Conservation (phyloP, 2,113 vertebrate species). For the Rhabdomys dilectus region DNA sequence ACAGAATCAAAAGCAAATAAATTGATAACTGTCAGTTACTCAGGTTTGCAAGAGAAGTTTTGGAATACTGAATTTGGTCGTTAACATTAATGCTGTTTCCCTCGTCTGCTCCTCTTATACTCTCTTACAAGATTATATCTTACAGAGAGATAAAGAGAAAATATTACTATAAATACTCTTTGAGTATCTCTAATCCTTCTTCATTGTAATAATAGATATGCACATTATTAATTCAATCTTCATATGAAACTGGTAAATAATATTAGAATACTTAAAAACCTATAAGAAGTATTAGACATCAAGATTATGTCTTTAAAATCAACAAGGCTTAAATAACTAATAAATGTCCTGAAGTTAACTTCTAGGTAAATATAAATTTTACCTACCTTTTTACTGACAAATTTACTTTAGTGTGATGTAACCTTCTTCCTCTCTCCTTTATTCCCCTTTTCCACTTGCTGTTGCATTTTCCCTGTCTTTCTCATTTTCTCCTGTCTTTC, state of each 20-base stretch:
- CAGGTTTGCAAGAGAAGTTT: neutral
- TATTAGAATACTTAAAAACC: neutral
- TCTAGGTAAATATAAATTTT: neutral
- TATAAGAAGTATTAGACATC: neutral
- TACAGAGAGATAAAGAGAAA: neutral
- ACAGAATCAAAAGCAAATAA: neutral
- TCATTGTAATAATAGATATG: neutral
- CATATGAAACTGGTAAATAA: neutral
- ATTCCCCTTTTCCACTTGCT: too few species aligned
- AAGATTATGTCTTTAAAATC: neutral
- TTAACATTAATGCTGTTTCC: neutral
- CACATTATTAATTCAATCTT: neutral
- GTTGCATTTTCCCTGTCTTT: neutral
- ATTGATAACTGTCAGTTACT: neutral
- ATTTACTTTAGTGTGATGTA: neutral
- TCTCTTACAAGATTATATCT: neutral
- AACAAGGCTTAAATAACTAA: neutral
- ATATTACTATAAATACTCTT: neutral
- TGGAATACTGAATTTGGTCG: neutral
- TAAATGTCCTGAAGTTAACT: neutral
- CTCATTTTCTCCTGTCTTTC: neutral
- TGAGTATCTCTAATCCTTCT: neutral
- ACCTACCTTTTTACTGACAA: neutral
- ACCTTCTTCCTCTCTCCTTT: neutral
- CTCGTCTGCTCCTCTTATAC: rapidly evolving